phyloP scores from a whole-genome alignment of 2,888 invertebrate species.

The Celastrina argiolus region DNA sequence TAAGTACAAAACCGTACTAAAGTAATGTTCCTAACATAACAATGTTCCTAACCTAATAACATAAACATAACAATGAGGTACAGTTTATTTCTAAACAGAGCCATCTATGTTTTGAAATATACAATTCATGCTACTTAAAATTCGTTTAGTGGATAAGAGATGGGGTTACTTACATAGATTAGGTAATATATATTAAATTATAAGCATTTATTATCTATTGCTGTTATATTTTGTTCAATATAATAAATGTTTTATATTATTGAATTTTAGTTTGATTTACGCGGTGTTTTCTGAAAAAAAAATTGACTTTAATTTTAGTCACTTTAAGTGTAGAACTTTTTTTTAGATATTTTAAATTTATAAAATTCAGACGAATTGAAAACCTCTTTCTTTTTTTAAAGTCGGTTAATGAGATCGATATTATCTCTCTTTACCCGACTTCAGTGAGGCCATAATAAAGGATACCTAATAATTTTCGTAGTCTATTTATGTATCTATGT shows the following conservation, averaged over 20 bases:
- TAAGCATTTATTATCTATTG: slow-evolving; percentile 6
- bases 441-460: too few species aligned
- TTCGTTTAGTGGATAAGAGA: background rate
- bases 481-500: too few species aligned
- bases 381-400: too few species aligned
- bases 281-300: too few species aligned
- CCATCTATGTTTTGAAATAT: background rate
- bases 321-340: too few species aligned
- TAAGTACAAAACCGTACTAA: background rate
- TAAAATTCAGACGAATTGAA: too few species aligned
- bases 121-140: background rate
- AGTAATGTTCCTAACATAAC: background rate
- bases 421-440: too few species aligned
- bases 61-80: too few species aligned
- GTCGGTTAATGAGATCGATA: too few species aligned
- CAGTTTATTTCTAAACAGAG: background rate
- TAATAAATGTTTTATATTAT: slow-evolving; percentile 54
- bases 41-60: background rate
- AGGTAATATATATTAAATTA: slow-evolving; percentile 4
- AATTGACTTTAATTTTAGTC: background rate
- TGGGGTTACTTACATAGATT: background rate
- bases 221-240: slow-evolving; percentile 53
- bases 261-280: slow-evolving; percentile 26
- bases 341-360: too few species aligned
- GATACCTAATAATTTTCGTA: too few species aligned